Conservation (phyloP, 2,888 invertebrate genomes). For the Eupsilia transversa region DNA sequence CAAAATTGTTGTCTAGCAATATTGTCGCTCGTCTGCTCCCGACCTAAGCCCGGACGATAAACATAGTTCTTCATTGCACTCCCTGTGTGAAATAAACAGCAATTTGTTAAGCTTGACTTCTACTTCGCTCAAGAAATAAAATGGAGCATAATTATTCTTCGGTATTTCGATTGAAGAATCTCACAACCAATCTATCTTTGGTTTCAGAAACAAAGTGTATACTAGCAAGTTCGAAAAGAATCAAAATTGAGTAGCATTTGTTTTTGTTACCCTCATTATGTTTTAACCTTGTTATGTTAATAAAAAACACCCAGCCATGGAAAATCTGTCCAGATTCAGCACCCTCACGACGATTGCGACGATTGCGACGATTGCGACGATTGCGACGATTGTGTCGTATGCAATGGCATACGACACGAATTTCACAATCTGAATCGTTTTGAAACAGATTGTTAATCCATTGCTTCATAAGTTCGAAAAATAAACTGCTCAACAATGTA, state of each 20-base stretch:
- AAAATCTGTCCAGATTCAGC: background rate
- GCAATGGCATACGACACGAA: too few species aligned
- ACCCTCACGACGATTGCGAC: too few species aligned
- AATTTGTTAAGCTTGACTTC: slow-evolving; percentile 50
- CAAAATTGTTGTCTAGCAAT: background rate
- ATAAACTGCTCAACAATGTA: too few species aligned
- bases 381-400: too few species aligned
- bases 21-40: slow-evolving; percentile 34
- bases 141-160: slow-evolving; percentile 1
- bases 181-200: background rate
- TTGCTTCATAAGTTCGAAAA: too few species aligned
- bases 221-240: background rate
- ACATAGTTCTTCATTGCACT: slow-evolving; percentile 55
- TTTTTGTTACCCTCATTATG: background rate
- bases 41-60: slow-evolving; percentile 41
- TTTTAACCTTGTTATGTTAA: background rate
- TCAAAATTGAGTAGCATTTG: too few species aligned
- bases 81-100: slow-evolving; percentile 45
- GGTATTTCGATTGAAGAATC: background rate
- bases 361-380: too few species aligned
- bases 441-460: too few species aligned
- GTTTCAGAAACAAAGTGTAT: background rate
- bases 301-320: background rate
- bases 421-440: too few species aligned
- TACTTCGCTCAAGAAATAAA: slow-evolving; percentile 32